phyloP scores from a whole-genome alignment of 2,797 vertebrate species.

The Loriculus beryllinus region DNA sequence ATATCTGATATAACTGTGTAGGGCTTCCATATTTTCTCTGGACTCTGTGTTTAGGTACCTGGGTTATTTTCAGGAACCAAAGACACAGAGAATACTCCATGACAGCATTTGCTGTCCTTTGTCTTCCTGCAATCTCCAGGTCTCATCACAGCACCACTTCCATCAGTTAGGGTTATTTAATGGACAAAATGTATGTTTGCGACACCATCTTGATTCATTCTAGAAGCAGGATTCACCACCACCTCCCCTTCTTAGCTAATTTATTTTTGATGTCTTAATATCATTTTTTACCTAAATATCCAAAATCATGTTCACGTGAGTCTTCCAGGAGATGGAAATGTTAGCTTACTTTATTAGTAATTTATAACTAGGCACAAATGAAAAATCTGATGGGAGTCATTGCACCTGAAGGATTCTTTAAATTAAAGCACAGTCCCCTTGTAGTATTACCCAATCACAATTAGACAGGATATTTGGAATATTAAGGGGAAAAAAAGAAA shows the following conservation, averaged over 20 bases:
- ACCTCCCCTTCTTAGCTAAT: neutral
- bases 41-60: neutral
- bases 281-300: neutral
- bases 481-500: neutral
- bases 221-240: neutral
- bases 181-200: neutral
- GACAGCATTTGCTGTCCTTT: neutral
- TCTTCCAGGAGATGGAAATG: neutral
- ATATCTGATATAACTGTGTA: neutral
- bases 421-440: neutral
- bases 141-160: neutral
- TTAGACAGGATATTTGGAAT: neutral
- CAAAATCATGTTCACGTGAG: neutral
- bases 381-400: neutral
- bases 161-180: neutral
- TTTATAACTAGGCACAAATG: neutral
- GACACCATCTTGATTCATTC: neutral
- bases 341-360: neutral
- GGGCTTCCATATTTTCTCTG: neutral
- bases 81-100: neutral
- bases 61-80: neutral
- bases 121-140: neutral
- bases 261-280: neutral
- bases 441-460: rapidly evolving
- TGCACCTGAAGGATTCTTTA: neutral